Percentiles rank a stretch among this genome's conserved stretches.
phyloP scores from a whole-genome alignment of 2,113 vertebrate genomes.

The Sula dactylatra region DNA sequence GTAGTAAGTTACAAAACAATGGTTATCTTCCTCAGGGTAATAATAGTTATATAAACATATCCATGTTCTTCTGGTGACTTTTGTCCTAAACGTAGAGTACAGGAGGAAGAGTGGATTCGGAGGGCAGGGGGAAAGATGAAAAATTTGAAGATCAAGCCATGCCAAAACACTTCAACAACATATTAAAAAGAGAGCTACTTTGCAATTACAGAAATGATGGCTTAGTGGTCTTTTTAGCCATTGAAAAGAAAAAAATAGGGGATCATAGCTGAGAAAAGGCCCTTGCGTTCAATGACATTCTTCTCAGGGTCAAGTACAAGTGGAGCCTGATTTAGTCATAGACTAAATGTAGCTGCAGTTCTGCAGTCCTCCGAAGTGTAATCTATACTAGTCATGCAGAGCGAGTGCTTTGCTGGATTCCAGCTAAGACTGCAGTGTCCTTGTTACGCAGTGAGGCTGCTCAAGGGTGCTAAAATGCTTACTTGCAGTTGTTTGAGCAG shows the following conservation, averaged over 20 bases:
- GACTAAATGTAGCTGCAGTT: slow-evolving; percentile 11
- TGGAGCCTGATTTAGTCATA: slow-evolving; percentile 30
- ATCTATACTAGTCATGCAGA: not conserved
- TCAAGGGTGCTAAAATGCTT: slow-evolving; percentile 20
- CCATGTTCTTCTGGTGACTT: not conserved
- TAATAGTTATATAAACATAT: not conserved
- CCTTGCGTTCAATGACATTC: slow-evolving; percentile 17
- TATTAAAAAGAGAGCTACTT: not conserved
- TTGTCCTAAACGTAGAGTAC: not conserved
- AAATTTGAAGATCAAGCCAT: not conserved
- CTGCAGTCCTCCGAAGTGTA: not conserved
- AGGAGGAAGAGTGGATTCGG: not conserved
- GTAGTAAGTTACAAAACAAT: not conserved
- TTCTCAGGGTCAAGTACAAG: slow-evolving; percentile 23
- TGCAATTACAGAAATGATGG: not conserved
- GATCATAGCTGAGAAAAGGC: not conserved
- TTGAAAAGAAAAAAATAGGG: not conserved
- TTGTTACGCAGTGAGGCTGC: not conserved
- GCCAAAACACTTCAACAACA: not conserved
- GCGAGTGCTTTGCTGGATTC: not conserved
- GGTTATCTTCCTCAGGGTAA: not conserved
- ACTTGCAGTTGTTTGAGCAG: slow-evolving; percentile 21
- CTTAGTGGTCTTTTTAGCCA: not conserved
- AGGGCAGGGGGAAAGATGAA: not conserved
- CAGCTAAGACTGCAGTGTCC: slow-evolving; percentile 33